Evolutionary conservation across 2,113 vertebrate species (phyloP).

Genomic region (Regulus satrapa): DNA sequence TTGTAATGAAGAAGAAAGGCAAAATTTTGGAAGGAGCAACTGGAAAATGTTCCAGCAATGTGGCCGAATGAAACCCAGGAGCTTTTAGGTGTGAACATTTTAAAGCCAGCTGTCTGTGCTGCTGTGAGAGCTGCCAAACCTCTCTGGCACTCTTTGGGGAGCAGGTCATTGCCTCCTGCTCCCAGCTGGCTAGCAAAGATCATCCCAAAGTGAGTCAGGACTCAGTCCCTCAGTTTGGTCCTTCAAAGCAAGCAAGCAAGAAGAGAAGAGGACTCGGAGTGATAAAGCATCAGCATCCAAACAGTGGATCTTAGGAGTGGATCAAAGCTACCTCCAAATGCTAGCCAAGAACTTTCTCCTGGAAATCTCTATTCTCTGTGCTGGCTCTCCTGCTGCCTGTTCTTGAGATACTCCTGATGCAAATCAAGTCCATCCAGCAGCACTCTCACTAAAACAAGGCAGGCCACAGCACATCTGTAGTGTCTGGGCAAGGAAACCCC

Average conservation of each 20-base stretch:
- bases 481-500: neutral
- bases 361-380: neutral
- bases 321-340: neutral
- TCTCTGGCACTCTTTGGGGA: neutral
- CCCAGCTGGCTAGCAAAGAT: neutral
- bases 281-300: neutral
- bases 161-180: neutral
- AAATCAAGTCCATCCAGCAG: neutral
- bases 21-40: neutral
- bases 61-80: conserved; percentile 8
- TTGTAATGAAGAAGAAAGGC: neutral
- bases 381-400: neutral
- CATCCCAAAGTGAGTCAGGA: neutral
- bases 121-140: conserved; percentile 9
- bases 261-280: neutral
- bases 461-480: neutral
- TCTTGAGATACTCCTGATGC: neutral
- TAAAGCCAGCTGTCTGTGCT: conserved; percentile 24
- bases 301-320: neutral
- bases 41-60: conserved; percentile 17
- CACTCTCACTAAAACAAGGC: neutral
- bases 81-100: neutral
- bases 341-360: neutral
- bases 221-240: neutral
- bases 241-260: neutral